A percentile compares a stretch with the other conserved stretches of the same genome.
These are phyloP conservation scores for Ginglymostoma cirratum DNA, from an alignment of 2,113 vertebrate genomes.

Conservation along the genomic window DNA sequence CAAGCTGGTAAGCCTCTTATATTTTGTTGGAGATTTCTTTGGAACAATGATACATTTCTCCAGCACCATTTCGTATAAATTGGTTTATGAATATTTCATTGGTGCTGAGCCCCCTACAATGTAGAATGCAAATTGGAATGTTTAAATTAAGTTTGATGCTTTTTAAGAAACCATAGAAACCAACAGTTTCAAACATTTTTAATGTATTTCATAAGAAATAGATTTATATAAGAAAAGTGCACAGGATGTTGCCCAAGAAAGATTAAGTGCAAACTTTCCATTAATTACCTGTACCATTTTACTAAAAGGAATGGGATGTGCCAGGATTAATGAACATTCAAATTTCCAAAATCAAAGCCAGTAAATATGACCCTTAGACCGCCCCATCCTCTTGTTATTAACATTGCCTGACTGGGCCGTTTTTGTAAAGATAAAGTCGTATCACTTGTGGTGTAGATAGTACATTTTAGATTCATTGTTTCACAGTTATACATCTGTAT, in stretches of 20 bases:
- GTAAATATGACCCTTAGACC: neutral
- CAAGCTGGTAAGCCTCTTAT: slow-evolving; percentile 16
- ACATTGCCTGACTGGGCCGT: neutral
- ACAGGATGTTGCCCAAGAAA: neutral
- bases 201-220: neutral
- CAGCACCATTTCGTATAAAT: neutral
- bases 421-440: neutral
- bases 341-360: neutral
- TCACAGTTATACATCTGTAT: neutral
- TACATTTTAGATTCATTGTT: neutral
- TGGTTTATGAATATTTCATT: slow-evolving; percentile 30
- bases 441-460: neutral
- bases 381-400: neutral
- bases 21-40: neutral
- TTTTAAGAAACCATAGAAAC: neutral
- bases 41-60: slow-evolving; percentile 9
- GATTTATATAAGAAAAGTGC: neutral
- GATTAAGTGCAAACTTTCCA: neutral
- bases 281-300: neutral
- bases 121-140: slow-evolving; percentile 12
- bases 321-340: neutral
- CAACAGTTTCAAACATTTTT: neutral
- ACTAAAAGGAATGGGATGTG: neutral
- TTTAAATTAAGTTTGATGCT: neutral
- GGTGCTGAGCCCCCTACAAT: neutral